Base-by-base conservation (phyloP, 2,113 vertebrate species). In the Grammomys dolichurus region DNA sequence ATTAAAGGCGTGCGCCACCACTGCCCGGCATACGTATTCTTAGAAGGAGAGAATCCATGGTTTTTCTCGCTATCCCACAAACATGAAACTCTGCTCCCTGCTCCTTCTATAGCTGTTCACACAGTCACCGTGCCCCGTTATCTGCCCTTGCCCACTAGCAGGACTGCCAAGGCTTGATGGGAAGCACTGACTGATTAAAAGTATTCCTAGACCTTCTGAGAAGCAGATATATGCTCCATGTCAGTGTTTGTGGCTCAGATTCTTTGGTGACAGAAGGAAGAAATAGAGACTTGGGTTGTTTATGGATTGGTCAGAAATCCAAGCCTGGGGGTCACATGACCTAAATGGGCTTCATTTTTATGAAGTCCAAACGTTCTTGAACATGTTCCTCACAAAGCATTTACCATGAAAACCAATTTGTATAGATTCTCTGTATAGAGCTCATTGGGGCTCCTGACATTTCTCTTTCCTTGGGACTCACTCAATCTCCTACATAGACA, bases 111-210 rank as follows among this genome's bases (percentile, higher is more conserved):
- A 11, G 16, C 20, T n/a, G 58, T 48, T 86, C 1, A 2, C 43
- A 10, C 13, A n/a, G 82, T 20, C 7, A 5, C 11, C 2, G 1
- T 5, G 70, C 7, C 14, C 8, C 51, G 6, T 31, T 46, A 7
- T 11, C 58, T 20, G 58, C 6, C n/a, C 51, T 58, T 1, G 6
- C 67, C 8, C 2, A n/a, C 3, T 0, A 43, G 89, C 43, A 51
- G 19, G 11, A 58, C 43, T 80, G 31, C 36, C 4, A 28, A 3
- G 2, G 65, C 24, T 36, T 31, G 75, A 51, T 26, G 33, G 33
- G 43, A 10, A 9, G 4, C 51, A 58, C 17, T 4, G 46, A 5
- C 67, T 20, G 28, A 26, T 48, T 73, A n/a, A 54, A 17, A 13
- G 14, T 10, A 58, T 56, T 73, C 26, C 51, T 40, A 48, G 70